These are phyloP conservation scores for Adelges cooleyi DNA, from an alignment of 1,140 invertebrate species.

Conservation along the genomic window DNA sequence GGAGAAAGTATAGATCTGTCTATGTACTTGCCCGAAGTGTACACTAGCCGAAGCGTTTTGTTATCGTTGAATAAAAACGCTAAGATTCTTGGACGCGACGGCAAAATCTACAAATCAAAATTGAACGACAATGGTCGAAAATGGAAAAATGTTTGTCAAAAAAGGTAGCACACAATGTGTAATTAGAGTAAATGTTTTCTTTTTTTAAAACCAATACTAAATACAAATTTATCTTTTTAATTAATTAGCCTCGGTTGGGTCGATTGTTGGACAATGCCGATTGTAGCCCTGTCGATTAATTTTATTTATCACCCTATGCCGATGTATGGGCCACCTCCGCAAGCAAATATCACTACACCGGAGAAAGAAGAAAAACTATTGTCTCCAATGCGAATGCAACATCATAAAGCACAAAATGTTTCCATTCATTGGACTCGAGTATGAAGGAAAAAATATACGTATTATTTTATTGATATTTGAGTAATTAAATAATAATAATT, in stretches of 20 bases:
- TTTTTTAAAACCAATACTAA: background rate
- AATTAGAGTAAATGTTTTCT: background rate
- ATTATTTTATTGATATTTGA: constrained; percentile 9
- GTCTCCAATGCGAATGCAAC: constrained; percentile 77
- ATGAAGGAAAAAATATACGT: background rate
- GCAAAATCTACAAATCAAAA: constrained; percentile 40
- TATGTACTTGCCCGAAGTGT: constrained; percentile 80
- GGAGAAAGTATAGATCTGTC: constrained; percentile 83
- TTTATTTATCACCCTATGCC: constrained; percentile 87
- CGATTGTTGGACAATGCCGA: constrained; percentile 90
- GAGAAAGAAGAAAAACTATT: constrained; percentile 86
- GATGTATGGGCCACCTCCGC: constrained; percentile 68
- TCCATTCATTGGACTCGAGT: constrained; percentile 46
- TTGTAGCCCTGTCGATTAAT: constrained; percentile 77
- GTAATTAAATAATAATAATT: background rate
- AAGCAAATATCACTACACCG: constrained; percentile 82
- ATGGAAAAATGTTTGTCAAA: constrained; percentile 77
- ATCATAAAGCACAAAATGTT: constrained; percentile 18
- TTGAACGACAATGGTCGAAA: constrained; percentile 47
- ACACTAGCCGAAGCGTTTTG: constrained; percentile 70
- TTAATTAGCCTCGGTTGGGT: constrained; percentile 73
- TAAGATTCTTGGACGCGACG: constrained; percentile 68
- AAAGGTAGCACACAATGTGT: constrained; percentile 39
- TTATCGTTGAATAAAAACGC: constrained; percentile 79
- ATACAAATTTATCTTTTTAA: background rate